Conservation (phyloP, 2,113 vertebrate genomes). For the Vicugna pacos region DNA sequence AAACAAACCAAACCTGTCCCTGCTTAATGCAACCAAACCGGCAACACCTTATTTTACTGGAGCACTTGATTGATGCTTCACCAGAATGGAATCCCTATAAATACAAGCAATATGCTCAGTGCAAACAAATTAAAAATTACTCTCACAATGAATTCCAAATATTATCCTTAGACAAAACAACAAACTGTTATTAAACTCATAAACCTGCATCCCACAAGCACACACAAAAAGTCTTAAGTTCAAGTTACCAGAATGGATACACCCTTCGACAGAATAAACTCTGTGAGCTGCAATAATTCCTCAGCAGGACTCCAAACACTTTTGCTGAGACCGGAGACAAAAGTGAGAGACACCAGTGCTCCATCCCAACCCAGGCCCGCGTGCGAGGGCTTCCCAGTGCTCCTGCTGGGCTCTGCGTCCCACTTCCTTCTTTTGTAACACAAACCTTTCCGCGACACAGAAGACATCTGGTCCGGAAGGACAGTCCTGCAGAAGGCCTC, state of each 20-base stretch:
- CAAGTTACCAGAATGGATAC: constrained; percentile 46
- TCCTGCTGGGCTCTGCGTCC: background rate
- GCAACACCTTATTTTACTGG: constrained; percentile 87
- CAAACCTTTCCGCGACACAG: constrained; percentile 43
- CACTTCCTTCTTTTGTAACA: background rate
- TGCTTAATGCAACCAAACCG: constrained; percentile 78
- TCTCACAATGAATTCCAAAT: constrained; percentile 71
- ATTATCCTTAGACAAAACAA: constrained; percentile 63
- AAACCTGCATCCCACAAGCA: constrained; percentile 55
- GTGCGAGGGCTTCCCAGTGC: background rate
- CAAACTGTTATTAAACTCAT: constrained; percentile 67
- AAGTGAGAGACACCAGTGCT: background rate
- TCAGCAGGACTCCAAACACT: background rate
- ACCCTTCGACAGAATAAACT: constrained; percentile 49
- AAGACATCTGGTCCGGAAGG: background rate
- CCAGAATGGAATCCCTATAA: constrained; percentile 83
- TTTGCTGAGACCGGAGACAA: constrained; percentile 8
- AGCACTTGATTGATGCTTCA: constrained; percentile 82
- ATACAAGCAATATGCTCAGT: constrained; percentile 78
- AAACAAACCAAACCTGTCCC: constrained; percentile 86
- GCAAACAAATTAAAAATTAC: constrained; percentile 79
- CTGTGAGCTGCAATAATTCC: background rate
- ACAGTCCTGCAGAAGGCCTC: background rate
- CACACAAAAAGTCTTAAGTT: constrained; percentile 39
- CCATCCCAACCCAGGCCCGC: background rate